phyloP scores from a whole-genome alignment of 2,797 vertebrate genomes.

The Streptopelia turtur region DNA sequence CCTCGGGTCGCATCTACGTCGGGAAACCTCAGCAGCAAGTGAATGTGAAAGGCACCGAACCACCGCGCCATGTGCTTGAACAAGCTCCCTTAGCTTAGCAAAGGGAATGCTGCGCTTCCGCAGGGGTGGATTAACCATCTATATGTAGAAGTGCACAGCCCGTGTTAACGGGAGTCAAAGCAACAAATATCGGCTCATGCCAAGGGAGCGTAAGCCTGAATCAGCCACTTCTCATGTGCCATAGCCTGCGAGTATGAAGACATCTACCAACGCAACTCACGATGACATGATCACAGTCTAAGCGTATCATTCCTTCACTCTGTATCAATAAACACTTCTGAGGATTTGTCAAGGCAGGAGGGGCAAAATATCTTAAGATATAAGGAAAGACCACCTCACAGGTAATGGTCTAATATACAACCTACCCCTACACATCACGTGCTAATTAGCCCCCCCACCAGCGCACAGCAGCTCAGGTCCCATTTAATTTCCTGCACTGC shows the following conservation, averaged over 20 bases:
- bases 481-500: fast-evolving
- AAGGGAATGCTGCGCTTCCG: not conserved
- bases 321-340: not conserved
- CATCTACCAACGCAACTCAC: not conserved
- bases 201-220: not conserved
- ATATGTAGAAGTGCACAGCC: not conserved
- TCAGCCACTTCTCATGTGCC: not conserved
- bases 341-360: not conserved
- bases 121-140: not conserved
- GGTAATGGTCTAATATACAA: not conserved
- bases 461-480: not conserved
- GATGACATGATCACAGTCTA: fast-evolving
- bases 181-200: not conserved
- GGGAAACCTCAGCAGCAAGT: not conserved
- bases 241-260: fast-evolving
- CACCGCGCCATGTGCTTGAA: not conserved
- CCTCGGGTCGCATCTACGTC: not conserved
- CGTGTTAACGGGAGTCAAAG: not conserved
- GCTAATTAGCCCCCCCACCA: not conserved
- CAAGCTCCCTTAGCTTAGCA: not conserved
- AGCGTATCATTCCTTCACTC: not conserved
- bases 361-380: not conserved
- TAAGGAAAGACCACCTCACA: not conserved
- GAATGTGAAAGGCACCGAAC: not conserved
- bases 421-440: not conserved